Conservation (phyloP, 2,113 vertebrate genomes). For the Neolamprologus longior region DNA sequence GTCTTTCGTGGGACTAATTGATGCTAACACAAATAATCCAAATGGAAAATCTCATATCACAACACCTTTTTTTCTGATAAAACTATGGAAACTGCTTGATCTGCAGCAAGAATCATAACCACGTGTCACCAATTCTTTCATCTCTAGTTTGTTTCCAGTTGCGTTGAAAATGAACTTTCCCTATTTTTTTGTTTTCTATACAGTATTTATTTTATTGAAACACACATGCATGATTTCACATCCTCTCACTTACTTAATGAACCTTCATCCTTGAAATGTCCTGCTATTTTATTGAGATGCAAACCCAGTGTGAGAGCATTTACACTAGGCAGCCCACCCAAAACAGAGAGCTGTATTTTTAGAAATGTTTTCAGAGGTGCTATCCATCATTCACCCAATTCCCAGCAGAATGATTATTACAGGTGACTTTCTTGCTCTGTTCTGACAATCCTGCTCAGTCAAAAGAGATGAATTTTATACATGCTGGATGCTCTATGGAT, state of each 20-base stretch:
- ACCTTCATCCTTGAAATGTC: background rate
- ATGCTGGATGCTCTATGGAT: background rate
- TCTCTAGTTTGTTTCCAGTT: background rate
- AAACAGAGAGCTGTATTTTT: background rate
- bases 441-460: constrained; percentile 9
- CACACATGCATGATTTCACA: background rate
- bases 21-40: background rate
- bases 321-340: background rate
- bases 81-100: background rate
- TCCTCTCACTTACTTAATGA: background rate
- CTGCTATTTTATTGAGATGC: background rate
- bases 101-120: background rate
- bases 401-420: constrained; percentile 9
- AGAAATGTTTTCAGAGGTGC: background rate
- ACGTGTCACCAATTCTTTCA: background rate
- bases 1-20: background rate
- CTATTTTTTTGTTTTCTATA: background rate
- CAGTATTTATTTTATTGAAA: background rate
- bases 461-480: background rate
- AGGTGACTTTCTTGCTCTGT: background rate
- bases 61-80: background rate
- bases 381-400: constrained; percentile 27
- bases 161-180: background rate
- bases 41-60: background rate
- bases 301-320: background rate